Evolutionary conservation across 2,797 vertebrate species (phyloP).

Genomic region (Sarcophilus harrisii): DNA sequence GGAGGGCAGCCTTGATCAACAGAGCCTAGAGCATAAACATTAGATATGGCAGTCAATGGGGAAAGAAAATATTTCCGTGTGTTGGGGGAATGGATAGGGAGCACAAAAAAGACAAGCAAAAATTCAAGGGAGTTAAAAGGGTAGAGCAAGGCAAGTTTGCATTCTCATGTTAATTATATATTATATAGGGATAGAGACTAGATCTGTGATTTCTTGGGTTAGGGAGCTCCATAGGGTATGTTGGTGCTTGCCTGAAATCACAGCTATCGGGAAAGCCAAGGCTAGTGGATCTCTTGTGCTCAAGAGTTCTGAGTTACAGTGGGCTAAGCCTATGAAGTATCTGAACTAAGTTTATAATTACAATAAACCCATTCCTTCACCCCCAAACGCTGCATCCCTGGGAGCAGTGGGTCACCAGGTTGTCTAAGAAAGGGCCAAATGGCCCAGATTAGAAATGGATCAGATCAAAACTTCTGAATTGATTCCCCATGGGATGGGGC

Average conservation of each 20-base stretch:
- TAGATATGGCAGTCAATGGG: not conserved
- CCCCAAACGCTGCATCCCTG: not conserved
- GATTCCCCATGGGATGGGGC: not conserved
- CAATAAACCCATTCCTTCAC: not conserved
- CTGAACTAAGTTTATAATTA: not conserved
- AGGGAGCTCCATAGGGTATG: not conserved
- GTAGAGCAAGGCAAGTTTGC: not conserved
- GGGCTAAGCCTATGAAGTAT: not conserved
- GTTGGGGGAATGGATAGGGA: not conserved
- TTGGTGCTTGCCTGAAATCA: not conserved
- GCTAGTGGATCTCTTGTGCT: not conserved
- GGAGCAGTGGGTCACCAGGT: not conserved
- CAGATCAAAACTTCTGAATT: not conserved
- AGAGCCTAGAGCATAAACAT: not conserved
- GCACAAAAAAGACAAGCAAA: not conserved
- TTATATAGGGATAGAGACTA: not conserved
- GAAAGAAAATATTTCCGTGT: not conserved
- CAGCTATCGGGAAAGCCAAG: not conserved
- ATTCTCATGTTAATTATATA: not conserved
- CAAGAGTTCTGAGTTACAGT: not conserved
- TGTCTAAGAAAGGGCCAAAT: not conserved
- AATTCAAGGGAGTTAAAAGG: not conserved
- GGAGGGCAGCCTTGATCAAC: not conserved
- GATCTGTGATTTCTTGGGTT: not conserved
- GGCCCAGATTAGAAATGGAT: not conserved